Percentiles rank a stretch among this genome's conserved stretches.
phyloP scores from a whole-genome alignment of 2,113 vertebrate genomes.

The Mesitornis unicolor region DNA sequence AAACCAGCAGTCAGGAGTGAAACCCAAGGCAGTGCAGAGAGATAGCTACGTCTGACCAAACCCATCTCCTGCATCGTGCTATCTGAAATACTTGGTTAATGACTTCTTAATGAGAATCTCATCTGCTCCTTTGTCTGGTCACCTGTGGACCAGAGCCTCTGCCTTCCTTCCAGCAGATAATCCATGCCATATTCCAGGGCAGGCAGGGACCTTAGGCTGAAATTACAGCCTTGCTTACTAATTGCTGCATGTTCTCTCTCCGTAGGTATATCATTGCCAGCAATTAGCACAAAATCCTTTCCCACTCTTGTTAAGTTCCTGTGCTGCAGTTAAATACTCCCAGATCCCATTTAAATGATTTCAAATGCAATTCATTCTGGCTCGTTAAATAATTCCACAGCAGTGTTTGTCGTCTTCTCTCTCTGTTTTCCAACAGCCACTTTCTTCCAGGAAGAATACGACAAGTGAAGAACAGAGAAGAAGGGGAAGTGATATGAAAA shows the following conservation, averaged over 20 bases:
- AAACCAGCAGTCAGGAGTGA: not conserved
- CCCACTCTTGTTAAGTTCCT: conserved; percentile 81
- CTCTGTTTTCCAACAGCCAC: conserved; percentile 68
- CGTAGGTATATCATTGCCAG: conserved; percentile 75
- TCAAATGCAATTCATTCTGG: conserved; percentile 82
- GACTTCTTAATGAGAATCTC: not conserved
- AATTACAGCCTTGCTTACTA: conserved; percentile 72
- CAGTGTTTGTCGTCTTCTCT: conserved; percentile 64
- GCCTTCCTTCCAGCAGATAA: conserved; percentile 1
- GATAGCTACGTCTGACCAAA: rapidly evolving
- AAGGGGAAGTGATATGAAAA: not conserved
- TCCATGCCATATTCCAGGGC: conserved; percentile 18
- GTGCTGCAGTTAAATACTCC: conserved; percentile 79
- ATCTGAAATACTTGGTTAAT: not conserved
- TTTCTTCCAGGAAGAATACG: conserved; percentile 36
- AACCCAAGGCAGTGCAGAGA: not conserved
- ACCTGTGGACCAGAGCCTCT: not conserved
- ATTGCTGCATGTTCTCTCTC: conserved; percentile 71
- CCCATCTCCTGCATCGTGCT: not conserved
- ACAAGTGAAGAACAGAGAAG: not conserved
- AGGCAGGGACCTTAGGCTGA: conserved; percentile 52
- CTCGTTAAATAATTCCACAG: conserved; percentile 80
- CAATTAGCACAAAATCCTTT: conserved; percentile 79
- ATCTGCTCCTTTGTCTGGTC: not conserved
- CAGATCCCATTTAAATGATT: conserved; percentile 83